Evolutionary conservation across 2,797 vertebrate species (phyloP), one percentile per base, ranked within the genome.

Genomic region (Coregonus sp.): DNA sequence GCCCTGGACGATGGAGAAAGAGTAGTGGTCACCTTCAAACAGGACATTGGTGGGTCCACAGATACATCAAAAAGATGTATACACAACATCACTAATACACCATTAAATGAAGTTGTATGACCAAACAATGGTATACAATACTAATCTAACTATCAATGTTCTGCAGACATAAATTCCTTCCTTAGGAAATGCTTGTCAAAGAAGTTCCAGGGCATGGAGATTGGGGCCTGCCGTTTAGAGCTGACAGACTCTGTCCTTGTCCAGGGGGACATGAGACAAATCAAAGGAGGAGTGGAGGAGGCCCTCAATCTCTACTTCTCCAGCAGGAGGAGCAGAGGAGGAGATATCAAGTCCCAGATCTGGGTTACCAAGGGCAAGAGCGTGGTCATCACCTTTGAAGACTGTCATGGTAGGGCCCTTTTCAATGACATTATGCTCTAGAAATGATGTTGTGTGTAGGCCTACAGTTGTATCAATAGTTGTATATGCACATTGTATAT

Each of bases 1-100:
- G 68, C 84, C 1, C 37, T 91, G 2, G 76, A 82, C 56, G 88
- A 89, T 3, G 83, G 50, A n/a, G 51, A 81, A 25, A 78, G 75
- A 50, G 81, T 91, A 25, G 75, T 81, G n/a, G 87, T 91, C 52
- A 90, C 84, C 56, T 91, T 91, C 78, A 85, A 80, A 63, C 54
- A 84, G 56, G 85, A 87, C 33, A 83, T 90, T 4, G 86, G 90
- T 91, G 68, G 76, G 87, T 80, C 35, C 16, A 4, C 2, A 20
- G 50, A 4, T 40, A 11, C 14, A 29, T 29, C 40, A 15, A 18
- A 47, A 33, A 66, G 11, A 33, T 66, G 4, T 16, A 29, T 31
- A 33, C 29, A 15, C 29, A 12, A 15, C 20, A 59, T 59, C 56
- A n/a, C n/a, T 59, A 59, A 12, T 66, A 66, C 29, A 14, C 29